Evolutionary conservation across 2,888 invertebrate species (phyloP).

Genomic region (Hydriomena furcata): DNA sequence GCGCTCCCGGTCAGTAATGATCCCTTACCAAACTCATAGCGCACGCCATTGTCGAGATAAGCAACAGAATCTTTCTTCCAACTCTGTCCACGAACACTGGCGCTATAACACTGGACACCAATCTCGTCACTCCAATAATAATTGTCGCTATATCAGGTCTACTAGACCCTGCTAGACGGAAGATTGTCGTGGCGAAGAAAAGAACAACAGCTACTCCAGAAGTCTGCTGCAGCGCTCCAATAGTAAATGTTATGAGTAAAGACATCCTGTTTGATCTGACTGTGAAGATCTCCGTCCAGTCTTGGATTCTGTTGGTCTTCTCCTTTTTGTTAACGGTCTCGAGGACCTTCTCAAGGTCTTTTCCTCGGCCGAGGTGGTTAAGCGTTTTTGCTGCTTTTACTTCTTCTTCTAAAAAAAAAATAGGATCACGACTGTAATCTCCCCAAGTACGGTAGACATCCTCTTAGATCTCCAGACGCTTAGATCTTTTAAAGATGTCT

Average conservation of each 20-base stretch:
- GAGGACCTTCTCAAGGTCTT: constrained; percentile 40
- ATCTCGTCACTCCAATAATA: constrained; percentile 46
- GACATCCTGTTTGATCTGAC: constrained; percentile 47
- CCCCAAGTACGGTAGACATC: no score
- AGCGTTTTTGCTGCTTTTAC: constrained; percentile 44
- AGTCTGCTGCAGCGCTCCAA: constrained; percentile 45
- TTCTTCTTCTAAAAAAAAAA: no score
- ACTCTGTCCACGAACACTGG: constrained; percentile 32
- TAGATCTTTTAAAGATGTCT: no score
- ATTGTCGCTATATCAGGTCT: constrained; percentile 48
- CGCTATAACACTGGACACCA: constrained; percentile 42
- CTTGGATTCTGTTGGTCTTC: constrained; percentile 27
- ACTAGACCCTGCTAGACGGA: constrained; percentile 46
- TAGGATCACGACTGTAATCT: no score
- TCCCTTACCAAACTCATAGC: constrained; percentile 52
- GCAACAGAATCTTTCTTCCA: constrained; percentile 3
- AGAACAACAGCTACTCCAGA: constrained; percentile 47
- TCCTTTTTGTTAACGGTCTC: constrained; percentile 21
- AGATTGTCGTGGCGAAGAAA: constrained; percentile 50
- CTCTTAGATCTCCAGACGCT: no score
- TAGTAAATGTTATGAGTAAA: constrained; percentile 43
- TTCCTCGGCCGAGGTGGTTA: constrained; percentile 43
- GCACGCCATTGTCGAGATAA: constrained; percentile 32
- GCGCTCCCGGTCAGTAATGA: no score
- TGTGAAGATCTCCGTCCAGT: constrained; percentile 41